These are phyloP conservation scores for Acleris laterana DNA, from an alignment of 2,888 invertebrate genomes.

Conservation along the genomic window DNA sequence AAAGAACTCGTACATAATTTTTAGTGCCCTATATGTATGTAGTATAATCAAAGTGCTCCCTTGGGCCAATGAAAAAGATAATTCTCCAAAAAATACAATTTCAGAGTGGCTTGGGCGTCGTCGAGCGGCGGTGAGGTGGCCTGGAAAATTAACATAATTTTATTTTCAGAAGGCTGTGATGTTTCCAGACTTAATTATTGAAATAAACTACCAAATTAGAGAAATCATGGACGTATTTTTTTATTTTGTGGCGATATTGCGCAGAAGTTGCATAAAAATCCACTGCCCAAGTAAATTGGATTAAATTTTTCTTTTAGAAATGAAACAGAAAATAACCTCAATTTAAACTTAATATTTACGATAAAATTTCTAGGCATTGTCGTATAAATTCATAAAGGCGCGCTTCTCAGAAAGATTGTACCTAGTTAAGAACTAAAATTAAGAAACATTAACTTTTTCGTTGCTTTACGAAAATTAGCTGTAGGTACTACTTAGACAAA, in stretches of 20 bases:
- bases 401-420: too few relatives aligned
- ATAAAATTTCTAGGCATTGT: too few relatives aligned
- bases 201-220: conserved; percentile 17
- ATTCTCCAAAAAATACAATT: conserved; percentile 28
- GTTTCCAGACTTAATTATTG: conserved; percentile 21
- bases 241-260: background rate
- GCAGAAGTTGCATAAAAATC: background rate
- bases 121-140: conserved; percentile 3
- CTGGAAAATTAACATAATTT: conserved; percentile 30
- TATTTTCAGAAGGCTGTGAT: conserved; percentile 33
- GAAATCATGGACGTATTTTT: background rate
- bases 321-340: too few relatives aligned
- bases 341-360: too few relatives aligned
- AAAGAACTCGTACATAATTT: too few relatives aligned
- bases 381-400: too few relatives aligned
- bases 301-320: background rate
- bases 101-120: conserved; percentile 11
- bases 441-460: too few relatives aligned
- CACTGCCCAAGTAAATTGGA: background rate
- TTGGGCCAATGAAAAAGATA: conserved; percentile 14
- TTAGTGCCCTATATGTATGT: background rate
- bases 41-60: conserved; percentile 13
- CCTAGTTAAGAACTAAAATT: too few relatives aligned
- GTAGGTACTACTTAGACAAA: too few relatives aligned
- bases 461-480: too few relatives aligned